These are phyloP conservation scores for Drosophila navojoa DNA, from an alignment of 1,140 invertebrate genomes.

Conservation along the genomic window DNA sequence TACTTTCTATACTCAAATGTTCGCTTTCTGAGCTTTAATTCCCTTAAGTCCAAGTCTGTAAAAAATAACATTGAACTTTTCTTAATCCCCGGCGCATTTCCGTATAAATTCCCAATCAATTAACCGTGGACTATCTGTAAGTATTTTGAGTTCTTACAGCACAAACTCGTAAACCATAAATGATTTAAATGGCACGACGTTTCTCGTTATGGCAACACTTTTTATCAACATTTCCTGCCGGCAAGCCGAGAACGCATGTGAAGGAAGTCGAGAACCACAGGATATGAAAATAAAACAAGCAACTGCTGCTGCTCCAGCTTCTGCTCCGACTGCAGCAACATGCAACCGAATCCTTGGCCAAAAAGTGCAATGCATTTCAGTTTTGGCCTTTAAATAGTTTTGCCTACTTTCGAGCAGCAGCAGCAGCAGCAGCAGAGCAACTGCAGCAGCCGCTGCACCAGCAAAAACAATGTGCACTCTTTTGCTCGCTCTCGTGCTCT, in stretches of 20 bases:
- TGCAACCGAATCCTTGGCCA: constrained; percentile 42
- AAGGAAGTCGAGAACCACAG: constrained; percentile 65
- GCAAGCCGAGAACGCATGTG: constrained; percentile 45
- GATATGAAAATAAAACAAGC: constrained; percentile 66
- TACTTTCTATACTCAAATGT: too few relatives aligned
- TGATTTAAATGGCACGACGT: constrained; percentile 60
- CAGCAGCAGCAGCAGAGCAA: not conserved
- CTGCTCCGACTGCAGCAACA: constrained; percentile 29
- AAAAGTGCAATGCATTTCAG: constrained; percentile 50
- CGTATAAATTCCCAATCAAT: constrained; percentile 27
- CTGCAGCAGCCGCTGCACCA: constrained; percentile 8
- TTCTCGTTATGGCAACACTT: constrained; percentile 62
- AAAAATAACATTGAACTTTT: not conserved
- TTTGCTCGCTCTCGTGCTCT: not conserved
- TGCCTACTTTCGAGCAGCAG: constrained; percentile 43
- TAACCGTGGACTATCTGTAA: constrained; percentile 10
- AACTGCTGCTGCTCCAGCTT: constrained; percentile 8
- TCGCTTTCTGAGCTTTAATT: too few relatives aligned
- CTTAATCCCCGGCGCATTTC: not conserved
- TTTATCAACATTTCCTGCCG: constrained; percentile 72
- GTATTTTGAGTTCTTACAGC: not conserved
- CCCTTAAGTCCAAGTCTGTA: too few relatives aligned
- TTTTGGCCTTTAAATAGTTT: constrained; percentile 68
- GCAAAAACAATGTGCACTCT: constrained; percentile 47
- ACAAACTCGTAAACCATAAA: constrained; percentile 37